Evolutionary conservation across 2,797 vertebrate species (phyloP).

Genomic region (Enteromius mattozi): DNA sequence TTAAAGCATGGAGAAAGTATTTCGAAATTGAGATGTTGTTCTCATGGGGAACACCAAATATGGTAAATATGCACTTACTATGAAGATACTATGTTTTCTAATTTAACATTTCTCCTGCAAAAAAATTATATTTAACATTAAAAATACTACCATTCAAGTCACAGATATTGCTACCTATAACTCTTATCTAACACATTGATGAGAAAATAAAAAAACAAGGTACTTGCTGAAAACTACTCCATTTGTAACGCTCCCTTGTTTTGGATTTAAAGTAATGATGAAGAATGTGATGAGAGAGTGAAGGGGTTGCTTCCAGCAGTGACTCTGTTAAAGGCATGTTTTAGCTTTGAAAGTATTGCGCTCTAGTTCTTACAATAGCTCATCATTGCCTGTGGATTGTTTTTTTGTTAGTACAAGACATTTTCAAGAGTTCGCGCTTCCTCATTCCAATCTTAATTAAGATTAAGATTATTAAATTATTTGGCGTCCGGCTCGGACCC

Average conservation of each 20-base stretch:
- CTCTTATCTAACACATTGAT: neutral
- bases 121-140: neutral
- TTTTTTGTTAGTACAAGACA: slow-evolving; percentile 39
- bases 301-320: neutral
- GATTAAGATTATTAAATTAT: no score
- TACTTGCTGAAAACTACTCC: neutral
- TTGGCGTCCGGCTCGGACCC: no score
- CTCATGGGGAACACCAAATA: slow-evolving; percentile 55
- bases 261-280: neutral
- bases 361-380: neutral
- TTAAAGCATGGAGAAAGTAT: slow-evolving; percentile 31
- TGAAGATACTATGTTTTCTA: slow-evolving; percentile 24
- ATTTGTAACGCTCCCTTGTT: neutral
- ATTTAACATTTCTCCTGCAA: neutral
- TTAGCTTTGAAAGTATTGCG: neutral
- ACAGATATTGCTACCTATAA: neutral
- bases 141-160: neutral
- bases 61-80: slow-evolving; percentile 38
- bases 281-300: neutral
- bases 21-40: slow-evolving; percentile 27
- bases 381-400: slow-evolving; percentile 20
- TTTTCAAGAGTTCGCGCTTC: no score
- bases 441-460: no score
- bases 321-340: slow-evolving; percentile 4
- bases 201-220: neutral